These are phyloP conservation scores for Brachionus plicatilis DNA, from an alignment of 1,140 invertebrate species.

Conservation along the genomic window DNA sequence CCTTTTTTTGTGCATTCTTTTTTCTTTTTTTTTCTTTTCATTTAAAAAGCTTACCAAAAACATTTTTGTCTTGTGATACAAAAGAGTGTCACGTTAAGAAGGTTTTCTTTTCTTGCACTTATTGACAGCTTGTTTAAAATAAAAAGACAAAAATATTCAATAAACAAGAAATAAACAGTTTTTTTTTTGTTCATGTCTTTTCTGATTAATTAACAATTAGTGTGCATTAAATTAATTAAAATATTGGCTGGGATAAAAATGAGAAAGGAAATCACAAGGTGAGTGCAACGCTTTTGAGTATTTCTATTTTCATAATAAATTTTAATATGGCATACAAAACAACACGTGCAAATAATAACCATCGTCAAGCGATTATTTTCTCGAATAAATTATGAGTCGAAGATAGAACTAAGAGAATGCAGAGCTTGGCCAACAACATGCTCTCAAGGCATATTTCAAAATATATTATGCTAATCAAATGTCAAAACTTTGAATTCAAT, in stretches of 20 bases:
- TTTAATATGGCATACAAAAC: background rate
- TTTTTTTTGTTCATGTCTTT: too few species aligned
- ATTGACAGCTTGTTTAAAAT: background rate
- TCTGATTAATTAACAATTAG: too few species aligned
- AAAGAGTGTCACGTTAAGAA: background rate
- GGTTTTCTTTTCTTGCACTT: background rate
- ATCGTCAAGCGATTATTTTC: background rate
- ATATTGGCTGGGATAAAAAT: background rate
- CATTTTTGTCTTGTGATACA: background rate
- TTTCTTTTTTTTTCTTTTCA: background rate
- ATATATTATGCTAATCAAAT: constrained; percentile 28
- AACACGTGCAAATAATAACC: background rate
- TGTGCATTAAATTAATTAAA: background rate
- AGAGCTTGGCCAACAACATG: background rate
- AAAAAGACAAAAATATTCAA: background rate
- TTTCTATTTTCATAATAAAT: background rate
- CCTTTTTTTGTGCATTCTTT: background rate
- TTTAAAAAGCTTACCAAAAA: background rate
- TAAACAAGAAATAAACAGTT: background rate
- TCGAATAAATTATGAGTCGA: constrained; percentile 5
- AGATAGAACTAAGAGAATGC: background rate
- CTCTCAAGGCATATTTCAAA: constrained; percentile 7
- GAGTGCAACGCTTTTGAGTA: background rate
- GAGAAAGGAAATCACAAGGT: background rate
- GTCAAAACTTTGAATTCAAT: constrained; percentile 29